A percentile compares a stretch with the other conserved stretches of the same genome.
phyloP scores from a whole-genome alignment of 2,797 vertebrate species.

The Falco concolor region DNA sequence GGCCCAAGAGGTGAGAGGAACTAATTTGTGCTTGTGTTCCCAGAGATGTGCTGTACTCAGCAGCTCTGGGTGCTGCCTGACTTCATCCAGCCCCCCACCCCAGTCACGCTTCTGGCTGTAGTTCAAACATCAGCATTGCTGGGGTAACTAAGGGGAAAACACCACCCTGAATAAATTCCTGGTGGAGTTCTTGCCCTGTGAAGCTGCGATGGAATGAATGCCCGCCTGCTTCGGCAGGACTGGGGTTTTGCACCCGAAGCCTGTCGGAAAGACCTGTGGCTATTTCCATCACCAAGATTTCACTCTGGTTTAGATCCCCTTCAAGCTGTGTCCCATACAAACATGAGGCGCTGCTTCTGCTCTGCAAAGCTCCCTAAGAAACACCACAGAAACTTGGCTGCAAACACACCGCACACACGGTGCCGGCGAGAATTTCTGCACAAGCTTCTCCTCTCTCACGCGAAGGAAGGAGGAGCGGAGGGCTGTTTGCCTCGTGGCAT shows the following conservation, averaged over 20 bases:
- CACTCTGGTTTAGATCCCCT: background rate
- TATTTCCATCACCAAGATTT: background rate
- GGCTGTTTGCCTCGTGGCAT: background rate
- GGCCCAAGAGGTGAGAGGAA: background rate
- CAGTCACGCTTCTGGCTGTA: background rate
- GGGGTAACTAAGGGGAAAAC: background rate
- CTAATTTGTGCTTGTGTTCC: fast-evolving
- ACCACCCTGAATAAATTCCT: background rate
- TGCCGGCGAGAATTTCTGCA: background rate
- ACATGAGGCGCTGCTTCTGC: background rate
- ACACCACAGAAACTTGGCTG: background rate
- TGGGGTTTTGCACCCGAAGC: background rate
- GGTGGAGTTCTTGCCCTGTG: background rate
- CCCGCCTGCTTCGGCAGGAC: background rate
- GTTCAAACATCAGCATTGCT: background rate
- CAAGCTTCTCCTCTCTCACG: background rate
- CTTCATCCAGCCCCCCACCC: background rate
- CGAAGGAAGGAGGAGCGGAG: background rate
- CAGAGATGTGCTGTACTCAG: background rate
- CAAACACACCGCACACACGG: background rate
- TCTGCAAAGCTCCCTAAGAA: background rate
- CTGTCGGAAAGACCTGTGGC: background rate
- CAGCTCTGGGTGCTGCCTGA: background rate
- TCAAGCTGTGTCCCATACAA: fast-evolving
- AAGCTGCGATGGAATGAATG: background rate